Base-by-base conservation (phyloP, 2,113 vertebrate species). In the Chelonoidis abingdonii region DNA sequence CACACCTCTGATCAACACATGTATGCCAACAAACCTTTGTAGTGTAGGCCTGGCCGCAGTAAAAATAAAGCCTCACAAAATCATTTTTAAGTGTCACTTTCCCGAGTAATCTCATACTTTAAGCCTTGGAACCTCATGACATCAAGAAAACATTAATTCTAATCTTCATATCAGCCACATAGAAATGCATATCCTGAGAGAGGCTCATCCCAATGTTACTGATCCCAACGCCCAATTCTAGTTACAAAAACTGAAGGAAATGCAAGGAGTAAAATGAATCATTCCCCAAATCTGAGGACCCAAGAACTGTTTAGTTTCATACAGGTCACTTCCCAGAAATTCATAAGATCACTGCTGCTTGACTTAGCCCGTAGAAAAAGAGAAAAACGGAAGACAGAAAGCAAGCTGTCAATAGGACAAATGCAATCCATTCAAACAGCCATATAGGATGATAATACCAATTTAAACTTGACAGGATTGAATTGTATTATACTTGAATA, bases 401-500 rank as follows among this genome's bases (percentile, higher is more conserved):
- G 88, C 82, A 59, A 79, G 47, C 88, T 88, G 85, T 83, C 85
- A 95, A 44, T 44, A 87, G 76, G 41, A 93, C 88, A 93, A 78
- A 92, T 0, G 2, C 69, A 90, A 83, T 90, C 85, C 85, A 69
- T 76, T 93, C 88, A 52, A 56, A 78, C 24, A 54, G 62, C 1
- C 2, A 90, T 88, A 56, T 79, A 47, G 54, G 82, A 38, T 65
- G 65, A 81, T 90, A 84, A 83, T 22, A 44, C 76, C 14, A 57
- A 49, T 88, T 88, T 91, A 84, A 86, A 88, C 62, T 50, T 57
- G 65, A 93, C 41, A 53, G 80, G 88, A 90, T 57, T 88, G 91
- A 95, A 47, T 52, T 85, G 85, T 53, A 56, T 82, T 69, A 57
- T 90, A 38, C 76, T 88, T 90, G 91, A 95, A 88, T 65, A 88